Conservation (phyloP, 2,113 vertebrate species). For the Paramormyrops kingsleyae region DNA sequence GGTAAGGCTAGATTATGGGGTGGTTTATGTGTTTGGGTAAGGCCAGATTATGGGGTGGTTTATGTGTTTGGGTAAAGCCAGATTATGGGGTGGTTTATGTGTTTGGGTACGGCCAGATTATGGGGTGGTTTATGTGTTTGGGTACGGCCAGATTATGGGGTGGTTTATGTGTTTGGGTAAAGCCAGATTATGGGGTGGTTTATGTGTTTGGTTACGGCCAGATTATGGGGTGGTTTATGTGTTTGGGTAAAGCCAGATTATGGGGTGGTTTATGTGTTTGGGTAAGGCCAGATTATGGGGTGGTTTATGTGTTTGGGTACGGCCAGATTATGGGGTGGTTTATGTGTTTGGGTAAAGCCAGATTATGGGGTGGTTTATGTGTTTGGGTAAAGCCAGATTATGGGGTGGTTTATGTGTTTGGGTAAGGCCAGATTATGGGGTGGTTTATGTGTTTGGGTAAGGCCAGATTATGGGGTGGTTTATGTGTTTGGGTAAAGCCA, state of each 20-base stretch:
- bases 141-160: background rate
- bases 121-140: background rate
- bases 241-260: background rate
- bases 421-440: too few relatives aligned
- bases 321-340: background rate
- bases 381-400: background rate
- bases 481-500: background rate
- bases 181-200: too few relatives aligned
- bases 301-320: too few relatives aligned
- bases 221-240: background rate
- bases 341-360: background rate
- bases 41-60: background rate
- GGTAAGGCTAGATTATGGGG: too few relatives aligned
- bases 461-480: background rate
- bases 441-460: too few relatives aligned
- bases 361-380: background rate
- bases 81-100: too few relatives aligned
- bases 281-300: too few relatives aligned
- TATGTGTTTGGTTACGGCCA: too few relatives aligned
- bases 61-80: background rate
- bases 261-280: background rate
- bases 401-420: background rate
- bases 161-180: background rate
- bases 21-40: too few relatives aligned
- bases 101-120: background rate